Evolutionary conservation across 1,140 invertebrate species (phyloP).

Genomic region (Drosophila melanica): DNA sequence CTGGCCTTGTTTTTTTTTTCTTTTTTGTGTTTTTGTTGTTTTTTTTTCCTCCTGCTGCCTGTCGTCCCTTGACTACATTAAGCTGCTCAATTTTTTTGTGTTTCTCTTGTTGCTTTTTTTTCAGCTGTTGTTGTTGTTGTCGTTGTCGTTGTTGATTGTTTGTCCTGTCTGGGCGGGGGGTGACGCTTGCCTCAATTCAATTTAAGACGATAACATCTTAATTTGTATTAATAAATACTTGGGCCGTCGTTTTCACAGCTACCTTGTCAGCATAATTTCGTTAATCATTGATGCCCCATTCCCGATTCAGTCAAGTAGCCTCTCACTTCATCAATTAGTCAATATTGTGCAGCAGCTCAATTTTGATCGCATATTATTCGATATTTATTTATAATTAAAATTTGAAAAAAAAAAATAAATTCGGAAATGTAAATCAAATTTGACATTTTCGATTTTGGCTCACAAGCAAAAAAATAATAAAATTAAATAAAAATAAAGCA

Average conservation of each 20-base stretch:
- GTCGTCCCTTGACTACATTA: slow-evolving; percentile 63
- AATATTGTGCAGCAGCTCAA: not conserved
- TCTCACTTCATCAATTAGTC: slow-evolving; percentile 10
- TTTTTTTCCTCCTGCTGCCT: slow-evolving; percentile 10
- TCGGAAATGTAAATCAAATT: too few relatives aligned
- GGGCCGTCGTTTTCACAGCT: slow-evolving; percentile 40
- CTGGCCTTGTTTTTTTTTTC: slow-evolving; percentile 11
- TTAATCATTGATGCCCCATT: slow-evolving; percentile 39
- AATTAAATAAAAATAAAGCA: too few relatives aligned
- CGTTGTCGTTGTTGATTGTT: not conserved
- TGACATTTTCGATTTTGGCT: too few relatives aligned
- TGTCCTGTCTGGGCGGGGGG: not conserved
- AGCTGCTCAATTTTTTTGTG: slow-evolving; percentile 60
- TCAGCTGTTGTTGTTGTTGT: not conserved
- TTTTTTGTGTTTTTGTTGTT: too few relatives aligned
- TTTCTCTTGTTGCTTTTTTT: not conserved
- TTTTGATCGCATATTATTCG: not conserved
- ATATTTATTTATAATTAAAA: too few relatives aligned
- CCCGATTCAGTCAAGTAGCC: slow-evolving; percentile 1
- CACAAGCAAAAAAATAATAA: too few relatives aligned
- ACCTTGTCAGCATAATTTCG: slow-evolving; percentile 43
- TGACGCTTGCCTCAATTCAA: slow-evolving; percentile 56
- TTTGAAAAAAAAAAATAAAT: too few relatives aligned
- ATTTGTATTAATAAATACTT: slow-evolving; percentile 78
- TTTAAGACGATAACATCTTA: slow-evolving; percentile 79